Conservation (phyloP, 2,888 invertebrate genomes). For the Deilephila porcellus region DNA sequence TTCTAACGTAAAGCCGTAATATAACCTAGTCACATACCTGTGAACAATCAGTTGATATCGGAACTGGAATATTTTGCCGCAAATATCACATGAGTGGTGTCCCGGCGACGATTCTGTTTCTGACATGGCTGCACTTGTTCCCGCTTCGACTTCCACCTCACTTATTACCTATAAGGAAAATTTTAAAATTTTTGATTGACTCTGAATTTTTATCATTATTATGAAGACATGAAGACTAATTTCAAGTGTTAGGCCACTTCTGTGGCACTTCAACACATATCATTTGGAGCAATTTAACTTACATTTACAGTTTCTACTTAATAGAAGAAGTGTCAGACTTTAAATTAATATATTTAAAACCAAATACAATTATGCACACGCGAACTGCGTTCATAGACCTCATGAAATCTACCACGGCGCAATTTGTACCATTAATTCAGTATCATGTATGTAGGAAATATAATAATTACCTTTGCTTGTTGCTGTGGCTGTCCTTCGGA, state of each 20-base stretch:
- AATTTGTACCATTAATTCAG: background rate
- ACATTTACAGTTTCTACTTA: too few species aligned
- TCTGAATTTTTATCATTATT: background rate
- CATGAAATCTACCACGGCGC: background rate
- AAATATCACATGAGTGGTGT: slow-evolving; percentile 92
- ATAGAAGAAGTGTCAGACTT: too few species aligned
- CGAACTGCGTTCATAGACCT: too few species aligned
- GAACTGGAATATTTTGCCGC: slow-evolving; percentile 94
- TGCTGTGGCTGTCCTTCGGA: slow-evolving; percentile 66
- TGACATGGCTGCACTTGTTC: slow-evolving; percentile 83
- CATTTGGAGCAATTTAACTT: too few species aligned
- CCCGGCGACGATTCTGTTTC: slow-evolving; percentile 86
- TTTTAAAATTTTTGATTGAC: background rate
- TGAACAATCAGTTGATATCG: slow-evolving; percentile 95
- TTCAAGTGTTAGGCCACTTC: too few species aligned
- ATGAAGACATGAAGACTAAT: too few species aligned
- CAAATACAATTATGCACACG: background rate
- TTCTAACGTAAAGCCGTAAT: background rate
- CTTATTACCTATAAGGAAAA: slow-evolving; percentile 56
- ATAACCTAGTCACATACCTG: slow-evolving; percentile 66
- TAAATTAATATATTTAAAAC: too few species aligned
- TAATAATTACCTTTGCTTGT: slow-evolving; percentile 63
- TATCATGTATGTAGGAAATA: background rate
- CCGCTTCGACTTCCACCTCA: slow-evolving; percentile 82
- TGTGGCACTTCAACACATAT: too few species aligned